Evolutionary conservation across 1,140 invertebrate genomes (phyloP).

Genomic region (Aphis gossypii): DNA sequence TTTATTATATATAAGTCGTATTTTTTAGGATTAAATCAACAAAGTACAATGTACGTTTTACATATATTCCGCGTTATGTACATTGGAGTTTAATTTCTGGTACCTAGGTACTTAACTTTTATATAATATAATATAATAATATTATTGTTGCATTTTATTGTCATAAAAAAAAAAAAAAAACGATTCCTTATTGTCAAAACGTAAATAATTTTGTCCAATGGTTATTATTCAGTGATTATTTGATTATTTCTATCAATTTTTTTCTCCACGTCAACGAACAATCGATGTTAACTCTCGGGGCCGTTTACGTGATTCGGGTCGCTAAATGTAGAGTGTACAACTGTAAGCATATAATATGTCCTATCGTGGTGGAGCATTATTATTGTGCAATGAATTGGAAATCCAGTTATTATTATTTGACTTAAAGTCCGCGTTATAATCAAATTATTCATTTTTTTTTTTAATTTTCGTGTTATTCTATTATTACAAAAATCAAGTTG

Average conservation of each 20-base stretch:
- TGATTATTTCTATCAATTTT: not conserved
- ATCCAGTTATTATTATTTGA: not conserved
- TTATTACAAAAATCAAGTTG: not conserved
- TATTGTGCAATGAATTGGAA: slow-evolving; percentile 6
- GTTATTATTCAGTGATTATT: not conserved
- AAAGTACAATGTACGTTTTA: no score
- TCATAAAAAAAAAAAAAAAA: not conserved
- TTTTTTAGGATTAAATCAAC: no score
- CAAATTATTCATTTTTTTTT: not conserved
- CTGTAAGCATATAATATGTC: not conserved
- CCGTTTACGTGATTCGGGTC: not conserved
- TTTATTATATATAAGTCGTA: no score
- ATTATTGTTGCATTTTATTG: not conserved
- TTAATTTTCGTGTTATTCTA: not conserved
- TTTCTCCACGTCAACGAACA: not conserved
- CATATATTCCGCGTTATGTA: no score
- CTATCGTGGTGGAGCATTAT: not conserved
- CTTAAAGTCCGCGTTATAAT: not conserved
- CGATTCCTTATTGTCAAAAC: not conserved
- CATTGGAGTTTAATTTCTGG: no score
- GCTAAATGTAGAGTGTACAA: not conserved
- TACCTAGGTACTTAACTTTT: not conserved
- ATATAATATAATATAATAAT: not conserved
- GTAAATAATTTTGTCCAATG: not conserved
- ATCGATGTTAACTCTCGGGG: not conserved